These are phyloP conservation scores for Melipona bicolor DNA, from an alignment of 2,888 invertebrate species.

Conservation along the genomic window DNA sequence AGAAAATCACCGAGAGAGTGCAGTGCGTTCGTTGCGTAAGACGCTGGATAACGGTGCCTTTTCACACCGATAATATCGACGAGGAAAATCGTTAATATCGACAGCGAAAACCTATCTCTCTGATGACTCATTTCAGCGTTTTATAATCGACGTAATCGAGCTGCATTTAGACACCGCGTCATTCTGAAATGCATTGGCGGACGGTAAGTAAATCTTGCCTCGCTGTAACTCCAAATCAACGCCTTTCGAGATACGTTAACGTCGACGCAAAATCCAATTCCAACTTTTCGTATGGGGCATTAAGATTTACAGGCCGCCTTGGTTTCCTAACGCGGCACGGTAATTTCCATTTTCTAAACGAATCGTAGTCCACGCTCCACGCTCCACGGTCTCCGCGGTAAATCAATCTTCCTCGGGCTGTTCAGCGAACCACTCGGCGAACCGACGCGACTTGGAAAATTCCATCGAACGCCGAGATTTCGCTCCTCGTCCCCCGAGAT, in stretches of 20 bases:
- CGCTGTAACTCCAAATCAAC: constrained; percentile 10
- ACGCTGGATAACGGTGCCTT: constrained; percentile 37
- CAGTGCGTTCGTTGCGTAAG: constrained; percentile 44
- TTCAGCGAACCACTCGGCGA: neutral
- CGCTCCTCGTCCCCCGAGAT: neutral
- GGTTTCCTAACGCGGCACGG: neutral
- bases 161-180: neutral
- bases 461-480: neutral
- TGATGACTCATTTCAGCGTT: constrained; percentile 4
- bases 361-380: neutral
- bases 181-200: neutral
- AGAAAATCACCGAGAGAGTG: neutral
- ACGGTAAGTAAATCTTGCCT: neutral
- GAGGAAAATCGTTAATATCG: constrained; percentile 23
- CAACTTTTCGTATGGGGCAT: neutral
- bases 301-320: neutral
- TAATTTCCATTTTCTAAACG: neutral
- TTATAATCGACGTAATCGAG: neutral
- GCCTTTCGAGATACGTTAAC: neutral
- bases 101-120: constrained; percentile 19
- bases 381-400: neutral
- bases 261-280: constrained; percentile 7
- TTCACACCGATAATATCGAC: constrained; percentile 49
- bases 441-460: neutral
- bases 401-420: neutral